Evolutionary conservation across 2,113 vertebrate species (phyloP), one percentile per base, ranked within the genome.

Genomic region (Sander vitreus): DNA sequence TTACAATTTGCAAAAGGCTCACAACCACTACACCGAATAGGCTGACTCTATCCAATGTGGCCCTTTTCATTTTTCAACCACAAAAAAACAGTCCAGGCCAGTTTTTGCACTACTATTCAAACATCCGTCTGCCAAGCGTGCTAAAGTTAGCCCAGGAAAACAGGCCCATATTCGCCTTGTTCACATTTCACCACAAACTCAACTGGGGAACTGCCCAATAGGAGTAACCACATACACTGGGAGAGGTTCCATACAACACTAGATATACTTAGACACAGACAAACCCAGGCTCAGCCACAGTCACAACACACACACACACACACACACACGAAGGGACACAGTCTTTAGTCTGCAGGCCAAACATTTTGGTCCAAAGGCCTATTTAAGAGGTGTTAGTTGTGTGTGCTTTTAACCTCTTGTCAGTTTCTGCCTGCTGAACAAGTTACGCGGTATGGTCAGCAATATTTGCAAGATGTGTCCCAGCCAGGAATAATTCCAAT

Each of bases 121-220:
- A 91, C 85, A 85, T 88, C 51, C n/a, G n/a, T 71, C 51, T 63
- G 33, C 60, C 11, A 43, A 70, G 45, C 9, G 6, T 14, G 85
- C 93, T 93, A 93, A 93, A 93, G 85, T 92, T 94, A 94, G 90
- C 74, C 5, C 7, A 9, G 63, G 87, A 90, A 90, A 89, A 85
- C 77, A 85, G 54, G 58, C 69, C 75, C 81, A 75, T 53, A 88
- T 89, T 87, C 21, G 72, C 76, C 80, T 84, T 84, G 76, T 92
- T 92, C 86, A 80, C 76, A 72, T 83, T 78, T 66, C 36, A 81
- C 89, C 93, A 84, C 91, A 81, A 82, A 81, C 80, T 84, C 36
- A 73, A 64, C 79, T 88, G 86, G 85, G 89, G 85, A 84, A 84
- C 84, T 70, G 86, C 86, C 87, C 89, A 83, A 47, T 18, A 39